phyloP scores from a whole-genome alignment of 2,888 invertebrate species.

The Fissipunctia ypsillon region DNA sequence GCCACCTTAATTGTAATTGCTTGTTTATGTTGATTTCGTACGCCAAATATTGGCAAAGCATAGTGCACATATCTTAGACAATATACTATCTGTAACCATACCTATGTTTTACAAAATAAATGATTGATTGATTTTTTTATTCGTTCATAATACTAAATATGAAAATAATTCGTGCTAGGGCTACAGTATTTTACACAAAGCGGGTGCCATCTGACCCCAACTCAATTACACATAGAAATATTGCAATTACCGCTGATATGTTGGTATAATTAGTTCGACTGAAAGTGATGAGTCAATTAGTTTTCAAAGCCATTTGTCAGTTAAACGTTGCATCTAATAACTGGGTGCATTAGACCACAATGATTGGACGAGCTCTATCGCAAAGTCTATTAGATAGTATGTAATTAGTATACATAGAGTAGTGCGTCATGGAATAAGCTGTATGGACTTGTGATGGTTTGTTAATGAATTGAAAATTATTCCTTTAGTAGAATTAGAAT shows the following conservation, averaged over 20 bases:
- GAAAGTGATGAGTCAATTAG: constrained; percentile 51
- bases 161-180: not conserved
- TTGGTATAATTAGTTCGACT: constrained; percentile 44
- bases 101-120: no score
- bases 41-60: no score
- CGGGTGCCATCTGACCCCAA: constrained; percentile 8
- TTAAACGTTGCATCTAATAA: constrained; percentile 50
- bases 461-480: constrained; percentile 21
- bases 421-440: constrained; percentile 10
- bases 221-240: no score
- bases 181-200: constrained; percentile 12
- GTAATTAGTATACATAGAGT: constrained; percentile 23
- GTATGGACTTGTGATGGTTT: not conserved
- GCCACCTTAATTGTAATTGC: no score
- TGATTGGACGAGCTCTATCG: constrained; percentile 45
- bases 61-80: no score
- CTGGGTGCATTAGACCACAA: constrained; percentile 54
- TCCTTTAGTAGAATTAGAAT: constrained; percentile 16
- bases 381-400: constrained; percentile 25
- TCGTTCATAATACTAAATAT: not conserved
- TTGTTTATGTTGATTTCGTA: no score
- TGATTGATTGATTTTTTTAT: no score
- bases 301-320: constrained; percentile 57
- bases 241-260: constrained; percentile 4
- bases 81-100: no score